A percentile compares a stretch with the other conserved stretches of the same genome.
These are phyloP conservation scores for Thymelicus lineola DNA, from an alignment of 2,888 invertebrate genomes.

Conservation along the genomic window DNA sequence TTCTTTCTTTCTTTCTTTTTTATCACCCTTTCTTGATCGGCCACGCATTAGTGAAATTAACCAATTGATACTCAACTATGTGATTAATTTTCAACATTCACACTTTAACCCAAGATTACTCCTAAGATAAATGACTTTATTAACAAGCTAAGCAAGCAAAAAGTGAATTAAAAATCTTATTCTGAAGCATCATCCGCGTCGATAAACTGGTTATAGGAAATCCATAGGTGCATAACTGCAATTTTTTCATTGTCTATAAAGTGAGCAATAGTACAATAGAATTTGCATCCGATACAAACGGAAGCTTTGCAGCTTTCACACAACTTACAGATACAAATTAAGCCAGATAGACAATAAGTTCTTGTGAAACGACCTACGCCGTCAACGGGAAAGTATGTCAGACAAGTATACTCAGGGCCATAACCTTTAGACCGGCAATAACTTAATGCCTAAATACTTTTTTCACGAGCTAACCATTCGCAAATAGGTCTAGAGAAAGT, in stretches of 20 bases:
- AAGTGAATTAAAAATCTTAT: no score
- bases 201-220: no score
- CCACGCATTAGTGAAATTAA: no score
- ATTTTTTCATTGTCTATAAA: slow-evolving; percentile 7
- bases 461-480: slow-evolving; percentile 2
- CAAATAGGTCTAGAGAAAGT: slow-evolving; percentile 2
- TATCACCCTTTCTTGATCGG: no score
- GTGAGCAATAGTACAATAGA: slow-evolving; percentile 25
- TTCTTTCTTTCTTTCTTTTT: no score
- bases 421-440: slow-evolving; percentile 29
- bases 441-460: slow-evolving; percentile 19
- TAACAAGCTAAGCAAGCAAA: no score
- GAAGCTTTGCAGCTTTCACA: slow-evolving; percentile 40
- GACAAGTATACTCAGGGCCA: slow-evolving; percentile 44
- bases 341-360: slow-evolving; percentile 40
- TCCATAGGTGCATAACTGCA: not conserved
- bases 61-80: no score
- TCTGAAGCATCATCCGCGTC: no score
- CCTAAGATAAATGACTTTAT: no score
- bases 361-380: slow-evolving; percentile 46
- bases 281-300: slow-evolving; percentile 28
- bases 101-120: no score
- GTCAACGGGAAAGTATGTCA: slow-evolving; percentile 52
- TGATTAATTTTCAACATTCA: no score
- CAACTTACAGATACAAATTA: slow-evolving; percentile 36